Conservation (phyloP, 53 echinoderm and acorn worm species). For the Luidia sarsii region DNA sequence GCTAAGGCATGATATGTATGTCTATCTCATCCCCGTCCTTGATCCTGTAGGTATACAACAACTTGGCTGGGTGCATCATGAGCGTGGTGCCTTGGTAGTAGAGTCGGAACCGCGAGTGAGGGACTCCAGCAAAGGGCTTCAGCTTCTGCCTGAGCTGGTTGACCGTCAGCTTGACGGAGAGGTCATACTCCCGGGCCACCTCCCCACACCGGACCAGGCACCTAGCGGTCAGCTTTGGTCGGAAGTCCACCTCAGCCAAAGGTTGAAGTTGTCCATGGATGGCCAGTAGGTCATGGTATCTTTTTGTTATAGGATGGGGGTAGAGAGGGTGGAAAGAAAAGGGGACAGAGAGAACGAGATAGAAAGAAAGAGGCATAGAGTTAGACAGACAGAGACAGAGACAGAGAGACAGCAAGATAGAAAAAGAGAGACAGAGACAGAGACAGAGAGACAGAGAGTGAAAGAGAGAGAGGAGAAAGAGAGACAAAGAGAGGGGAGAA, state of each 20-base stretch:
- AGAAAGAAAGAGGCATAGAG: no score
- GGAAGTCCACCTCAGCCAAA: constrained; percentile 70
- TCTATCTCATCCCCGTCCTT: constrained; percentile 63
- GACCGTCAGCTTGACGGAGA: constrained; percentile 64
- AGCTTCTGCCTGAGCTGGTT: constrained; percentile 65
- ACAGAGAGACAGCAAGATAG: no score
- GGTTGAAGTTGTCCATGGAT: constrained; percentile 61
- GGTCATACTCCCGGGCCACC: constrained; percentile 16
- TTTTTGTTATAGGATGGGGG: no score
- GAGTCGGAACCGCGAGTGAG: constrained; percentile 29
- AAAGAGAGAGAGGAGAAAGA: no score
- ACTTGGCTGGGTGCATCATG: constrained; percentile 4
- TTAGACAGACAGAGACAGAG: no score
- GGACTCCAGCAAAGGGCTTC: constrained; percentile 55
- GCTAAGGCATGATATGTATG: no score
- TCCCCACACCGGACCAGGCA: constrained; percentile 62
- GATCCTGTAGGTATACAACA: constrained; percentile 53
- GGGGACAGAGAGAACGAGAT: no score
- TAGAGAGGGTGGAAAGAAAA: no score
- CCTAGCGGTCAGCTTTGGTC: constrained; percentile 29
- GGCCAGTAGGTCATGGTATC: constrained; percentile 70
- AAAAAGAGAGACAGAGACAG: no score
- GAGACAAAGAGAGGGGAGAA: no score
- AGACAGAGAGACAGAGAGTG: no score
- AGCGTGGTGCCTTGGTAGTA: neutral